Percentiles rank a stretch among this genome's conserved stretches.
Conservation (phyloP, 1,140 invertebrate species). For the Saccostrea echinata region DNA sequence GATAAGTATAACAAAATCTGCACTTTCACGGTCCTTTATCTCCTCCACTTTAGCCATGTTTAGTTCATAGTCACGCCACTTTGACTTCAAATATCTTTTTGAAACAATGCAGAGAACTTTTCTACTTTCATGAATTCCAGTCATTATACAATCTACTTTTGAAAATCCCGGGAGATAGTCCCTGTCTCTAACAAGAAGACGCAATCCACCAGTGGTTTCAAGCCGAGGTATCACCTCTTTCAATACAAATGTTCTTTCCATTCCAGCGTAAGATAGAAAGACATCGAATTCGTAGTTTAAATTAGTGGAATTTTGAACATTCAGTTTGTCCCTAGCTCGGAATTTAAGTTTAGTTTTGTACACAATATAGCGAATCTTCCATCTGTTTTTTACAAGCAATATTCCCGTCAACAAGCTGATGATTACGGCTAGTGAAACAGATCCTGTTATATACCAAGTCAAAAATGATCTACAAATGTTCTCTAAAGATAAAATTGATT, state of each 20-base stretch:
- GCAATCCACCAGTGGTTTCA: neutral
- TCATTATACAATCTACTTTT: neutral
- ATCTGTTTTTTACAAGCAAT: neutral
- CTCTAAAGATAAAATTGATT: neutral
- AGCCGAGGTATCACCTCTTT: neutral
- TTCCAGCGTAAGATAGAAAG: neutral
- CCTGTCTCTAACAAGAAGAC: neutral
- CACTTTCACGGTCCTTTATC: neutral
- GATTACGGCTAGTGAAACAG: neutral
- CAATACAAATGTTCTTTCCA: neutral
- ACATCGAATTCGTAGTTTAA: neutral
- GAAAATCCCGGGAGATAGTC: neutral
- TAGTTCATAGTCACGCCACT: no score
- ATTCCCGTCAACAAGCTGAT: no score
- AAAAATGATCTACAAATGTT: neutral
- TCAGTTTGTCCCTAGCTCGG: neutral
- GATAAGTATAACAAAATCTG: neutral
- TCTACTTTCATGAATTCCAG: neutral
- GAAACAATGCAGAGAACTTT: neutral
- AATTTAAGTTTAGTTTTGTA: neutral
- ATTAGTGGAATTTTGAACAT: neutral
- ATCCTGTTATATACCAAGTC: no score
- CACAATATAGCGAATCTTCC: conserved; percentile 11
- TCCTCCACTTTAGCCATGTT: no score
- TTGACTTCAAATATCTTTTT: neutral